phyloP scores from a whole-genome alignment of 1,140 invertebrate species.

The Apis laboriosa region DNA sequence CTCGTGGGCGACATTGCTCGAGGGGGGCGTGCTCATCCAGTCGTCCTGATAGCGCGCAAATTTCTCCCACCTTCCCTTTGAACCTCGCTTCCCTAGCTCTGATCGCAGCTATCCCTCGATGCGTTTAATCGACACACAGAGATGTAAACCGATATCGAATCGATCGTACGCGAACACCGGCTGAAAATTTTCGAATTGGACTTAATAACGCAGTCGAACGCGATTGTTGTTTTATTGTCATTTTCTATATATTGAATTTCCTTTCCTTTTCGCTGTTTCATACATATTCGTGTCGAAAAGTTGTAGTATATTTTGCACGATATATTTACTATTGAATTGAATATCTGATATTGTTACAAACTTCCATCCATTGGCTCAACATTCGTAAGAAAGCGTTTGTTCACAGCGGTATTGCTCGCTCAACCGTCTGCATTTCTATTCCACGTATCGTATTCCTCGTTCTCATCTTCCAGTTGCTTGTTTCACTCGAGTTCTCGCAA shows the following conservation, averaged over 20 bases:
- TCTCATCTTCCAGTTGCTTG: no score
- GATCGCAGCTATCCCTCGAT: slow-evolving; percentile 69
- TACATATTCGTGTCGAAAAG: no score
- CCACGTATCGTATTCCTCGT: no score
- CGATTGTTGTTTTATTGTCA: neutral
- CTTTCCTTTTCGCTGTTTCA: no score
- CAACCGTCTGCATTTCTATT: no score
- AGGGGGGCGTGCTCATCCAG: slow-evolving; percentile 55
- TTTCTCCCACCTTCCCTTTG: slow-evolving; percentile 64
- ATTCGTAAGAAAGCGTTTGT: no score
- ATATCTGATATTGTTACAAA: no score
- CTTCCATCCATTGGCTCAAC: no score
- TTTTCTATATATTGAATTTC: neutral
- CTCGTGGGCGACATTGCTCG: slow-evolving; percentile 37
- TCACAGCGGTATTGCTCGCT: no score
- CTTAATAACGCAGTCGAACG: neutral
- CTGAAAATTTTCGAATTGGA: neutral
- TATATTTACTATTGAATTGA: no score
- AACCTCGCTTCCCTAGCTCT: slow-evolving; percentile 55
- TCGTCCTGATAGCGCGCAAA: slow-evolving; percentile 54
- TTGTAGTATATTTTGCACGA: no score
- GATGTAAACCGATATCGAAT: slow-evolving; percentile 13
- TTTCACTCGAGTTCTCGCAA: no score
- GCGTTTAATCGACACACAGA: slow-evolving; percentile 63
- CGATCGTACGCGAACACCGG: neutral